Base-by-base conservation (phyloP, 23 tunicate species). In the Ascidia mentula region DNA sequence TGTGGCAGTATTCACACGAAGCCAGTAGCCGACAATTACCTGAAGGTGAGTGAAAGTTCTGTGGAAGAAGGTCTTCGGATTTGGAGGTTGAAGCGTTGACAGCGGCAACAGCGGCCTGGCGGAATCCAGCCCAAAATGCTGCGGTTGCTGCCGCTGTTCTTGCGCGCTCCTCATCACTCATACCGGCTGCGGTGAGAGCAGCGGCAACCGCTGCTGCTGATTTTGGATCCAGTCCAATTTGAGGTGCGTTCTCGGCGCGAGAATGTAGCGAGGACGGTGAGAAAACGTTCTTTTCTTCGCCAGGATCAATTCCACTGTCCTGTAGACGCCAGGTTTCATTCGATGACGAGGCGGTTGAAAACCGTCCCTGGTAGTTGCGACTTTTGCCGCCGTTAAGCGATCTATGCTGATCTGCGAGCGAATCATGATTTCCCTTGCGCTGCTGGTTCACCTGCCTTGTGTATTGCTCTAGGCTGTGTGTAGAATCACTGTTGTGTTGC, bases 61-160 rank as follows among this genome's bases (percentile, higher is more conserved):
- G 78, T 17, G 46, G 79, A 22, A 37, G 75, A 9, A 61, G 61
- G 34, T 73, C 70, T 39, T 80, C 33, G n/a, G 86, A 31, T 36
- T 46, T 82, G 37, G 83, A 89, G 28, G 84, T 74, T 28, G 87
- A 40, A 6, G 93, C 93, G 34, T 40, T 86, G 24, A 79, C 86
- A 37, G 93, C 87, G 0, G 82, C 85, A 33, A 77, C 90, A 7
- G 90, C 90, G 18, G 90, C 97, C 37, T 91, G 97, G 13, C 89
- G 90, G 38, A 91, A 81, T 6, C 89, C 97, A n/a, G 89, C 97
- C 97, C 87, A 91, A 45, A 91, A 85, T 17, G 90, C 90, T 0
- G 84, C 90, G 5, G 97, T 88, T 3, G 90, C 87, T n/a, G 85
- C 87, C 2, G 81, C 84, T 0, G 38, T 72, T 12, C 84, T 53